Conservation (phyloP, 2,113 vertebrate species). For the Tretioscincus oriximinensis region DNA sequence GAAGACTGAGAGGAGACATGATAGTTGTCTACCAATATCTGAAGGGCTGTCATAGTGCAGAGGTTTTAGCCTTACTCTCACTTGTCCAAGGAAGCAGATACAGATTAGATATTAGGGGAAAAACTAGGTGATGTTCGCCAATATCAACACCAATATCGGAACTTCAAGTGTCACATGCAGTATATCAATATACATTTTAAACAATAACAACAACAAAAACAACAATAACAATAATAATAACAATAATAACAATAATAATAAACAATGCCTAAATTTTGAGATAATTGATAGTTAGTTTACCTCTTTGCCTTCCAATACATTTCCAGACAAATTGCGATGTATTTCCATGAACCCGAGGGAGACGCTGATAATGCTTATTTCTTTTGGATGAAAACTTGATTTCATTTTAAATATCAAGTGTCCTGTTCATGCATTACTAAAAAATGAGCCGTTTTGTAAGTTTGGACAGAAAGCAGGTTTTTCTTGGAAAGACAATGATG, state of each 20-base stretch:
- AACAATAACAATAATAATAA: not conserved
- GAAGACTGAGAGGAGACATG: no score
- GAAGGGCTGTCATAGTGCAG: no score
- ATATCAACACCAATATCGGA: no score
- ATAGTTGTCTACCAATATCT: not conserved
- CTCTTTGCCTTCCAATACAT: not conserved
- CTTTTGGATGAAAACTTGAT: not conserved
- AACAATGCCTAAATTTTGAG: not conserved
- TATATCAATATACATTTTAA: no score
- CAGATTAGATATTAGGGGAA: no score
- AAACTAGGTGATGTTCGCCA: no score
- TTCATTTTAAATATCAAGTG: slow-evolving; percentile 7
- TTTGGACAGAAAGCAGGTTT: not conserved
- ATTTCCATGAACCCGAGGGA: not conserved
- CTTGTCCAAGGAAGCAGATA: no score
- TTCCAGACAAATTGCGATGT: not conserved
- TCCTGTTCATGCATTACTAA: not conserved
- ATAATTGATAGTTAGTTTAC: not conserved
- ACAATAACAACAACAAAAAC: no score
- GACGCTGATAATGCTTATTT: not conserved
- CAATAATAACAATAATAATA: not conserved
- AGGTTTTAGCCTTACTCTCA: no score
- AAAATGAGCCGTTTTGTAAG: not conserved
- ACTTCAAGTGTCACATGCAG: no score
- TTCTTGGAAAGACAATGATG: not conserved